phyloP scores from a whole-genome alignment of 2,797 vertebrate species.

The Myripristis jacobus region DNA sequence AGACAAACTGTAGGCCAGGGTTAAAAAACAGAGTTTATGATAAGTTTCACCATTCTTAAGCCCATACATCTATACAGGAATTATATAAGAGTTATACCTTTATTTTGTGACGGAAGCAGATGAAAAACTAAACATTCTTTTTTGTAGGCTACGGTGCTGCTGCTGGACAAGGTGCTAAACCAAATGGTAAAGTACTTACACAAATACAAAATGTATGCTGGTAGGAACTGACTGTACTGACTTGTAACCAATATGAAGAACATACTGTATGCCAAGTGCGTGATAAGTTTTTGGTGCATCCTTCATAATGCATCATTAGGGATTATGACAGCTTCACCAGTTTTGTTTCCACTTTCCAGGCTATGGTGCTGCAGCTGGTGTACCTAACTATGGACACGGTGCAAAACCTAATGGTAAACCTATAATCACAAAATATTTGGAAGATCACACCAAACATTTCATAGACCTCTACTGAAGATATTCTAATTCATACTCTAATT shows the following conservation, averaged over 20 bases:
- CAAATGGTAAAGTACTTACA: neutral
- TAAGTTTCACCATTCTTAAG: no score
- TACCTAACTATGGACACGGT: conserved; percentile 48
- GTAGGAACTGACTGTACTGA: no score
- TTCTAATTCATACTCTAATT: neutral
- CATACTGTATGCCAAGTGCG: no score
- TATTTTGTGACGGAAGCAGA: no score
- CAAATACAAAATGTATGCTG: no score
- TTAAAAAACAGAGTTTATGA: no score
- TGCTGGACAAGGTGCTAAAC: neutral
- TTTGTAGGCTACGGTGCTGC: conserved; percentile 21
- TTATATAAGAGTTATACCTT: no score
- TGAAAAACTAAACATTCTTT: neutral
- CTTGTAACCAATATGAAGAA: no score
- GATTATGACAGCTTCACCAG: no score
- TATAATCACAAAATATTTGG: neutral
- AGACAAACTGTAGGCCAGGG: neutral
- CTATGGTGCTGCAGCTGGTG: conserved; percentile 49
- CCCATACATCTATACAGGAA: no score
- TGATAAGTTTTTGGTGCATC: no score
- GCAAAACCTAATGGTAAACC: conserved; percentile 53
- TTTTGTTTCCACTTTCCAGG: conserved; percentile 39
- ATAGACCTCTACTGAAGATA: neutral
- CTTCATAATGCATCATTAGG: no score
- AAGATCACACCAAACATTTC: neutral